Base-by-base conservation (phyloP, 1,140 invertebrate genomes). In the Drosophila serrata region DNA sequence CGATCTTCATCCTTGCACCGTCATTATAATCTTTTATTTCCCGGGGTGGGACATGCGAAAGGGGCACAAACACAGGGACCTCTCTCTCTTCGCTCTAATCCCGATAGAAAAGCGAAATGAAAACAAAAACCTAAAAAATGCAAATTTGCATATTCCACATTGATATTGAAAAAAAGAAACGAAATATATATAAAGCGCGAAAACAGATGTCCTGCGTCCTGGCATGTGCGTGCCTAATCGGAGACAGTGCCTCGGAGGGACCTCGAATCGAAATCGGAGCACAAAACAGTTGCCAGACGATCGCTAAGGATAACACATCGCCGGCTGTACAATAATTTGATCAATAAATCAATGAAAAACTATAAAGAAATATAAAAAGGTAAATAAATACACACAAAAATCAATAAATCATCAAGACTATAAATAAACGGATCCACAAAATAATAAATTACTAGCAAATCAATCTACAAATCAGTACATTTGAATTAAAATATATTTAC, bases 21-120 rank as follows among this genome's bases (percentile, higher is more conserved):
- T 78, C 69, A 82, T 88, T 79, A 88, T 84, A 88, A 88, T 87
- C 80, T 79, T 80, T 70, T 67, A 69, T 88, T 37, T 76, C 65
- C 55, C 73, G 61, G 85, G 84, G 84, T 88, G 75, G 80, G 37
- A 75, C 73, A 74, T 22, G 19, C 42, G 27, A 37, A 55, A 55
- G 51, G 51, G 51, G 49, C 49, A 49, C 15, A 11, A 4, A 48
- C 45, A n/a, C 43, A 5, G 40, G 12, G 4, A 17, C 27, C n/a
- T n/a, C n/a, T n/a, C n/a, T n/a, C n/a, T 31, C 27, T 33, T 12
- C 33, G 59, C 48, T 55, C 57, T 73, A 73, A 73, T 73, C 69
- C 69, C 29, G 33, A 56, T 39, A 59, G 69, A 73, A 84, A 84
- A 55, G 59, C 59, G 63, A 64, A 81, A 53, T 51, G 56, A 61